A percentile compares a stretch with the other conserved stretches of the same genome.
These are phyloP conservation scores for Xylota segnis DNA, from an alignment of 2,888 invertebrate species.

Conservation along the genomic window DNA sequence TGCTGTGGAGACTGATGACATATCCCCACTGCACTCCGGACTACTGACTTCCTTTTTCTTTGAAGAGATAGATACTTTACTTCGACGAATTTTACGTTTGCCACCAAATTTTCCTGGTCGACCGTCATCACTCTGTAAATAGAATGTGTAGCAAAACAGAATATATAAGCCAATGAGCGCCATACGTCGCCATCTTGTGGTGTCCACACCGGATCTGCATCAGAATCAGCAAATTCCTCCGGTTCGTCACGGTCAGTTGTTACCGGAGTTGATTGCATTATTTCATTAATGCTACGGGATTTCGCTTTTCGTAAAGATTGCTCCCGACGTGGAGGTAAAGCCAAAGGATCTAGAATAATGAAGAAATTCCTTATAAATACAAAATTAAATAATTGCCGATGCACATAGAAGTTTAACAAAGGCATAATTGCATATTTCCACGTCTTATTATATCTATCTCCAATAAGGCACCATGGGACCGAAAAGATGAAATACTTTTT, in stretches of 20 bases:
- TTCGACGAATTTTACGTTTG: conserved; percentile 65
- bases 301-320: conserved; percentile 88
- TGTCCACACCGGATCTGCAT: conserved; percentile 92
- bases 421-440: neutral
- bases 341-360: conserved; percentile 83
- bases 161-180: conserved; percentile 40
- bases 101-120: conserved; percentile 21
- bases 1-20: conserved; percentile 51
- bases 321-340: conserved; percentile 87
- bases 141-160: conserved; percentile 22
- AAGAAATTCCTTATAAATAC: conserved; percentile 64
- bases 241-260: conserved; percentile 85
- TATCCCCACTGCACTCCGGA: neutral
- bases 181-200: conserved; percentile 86
- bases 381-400: conserved; percentile 3
- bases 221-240: conserved; percentile 87
- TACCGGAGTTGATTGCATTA: conserved; percentile 83
- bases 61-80: conserved; percentile 14
- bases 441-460: conserved; percentile 6
- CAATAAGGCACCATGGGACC: neutral
- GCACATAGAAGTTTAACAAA: conserved; percentile 10
- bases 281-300: conserved; percentile 87
- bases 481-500: neutral
- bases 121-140: conserved; percentile 59
- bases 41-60: conserved; percentile 32